Conservation (phyloP, 2,113 vertebrate genomes). For the Calonectris borealis region DNA sequence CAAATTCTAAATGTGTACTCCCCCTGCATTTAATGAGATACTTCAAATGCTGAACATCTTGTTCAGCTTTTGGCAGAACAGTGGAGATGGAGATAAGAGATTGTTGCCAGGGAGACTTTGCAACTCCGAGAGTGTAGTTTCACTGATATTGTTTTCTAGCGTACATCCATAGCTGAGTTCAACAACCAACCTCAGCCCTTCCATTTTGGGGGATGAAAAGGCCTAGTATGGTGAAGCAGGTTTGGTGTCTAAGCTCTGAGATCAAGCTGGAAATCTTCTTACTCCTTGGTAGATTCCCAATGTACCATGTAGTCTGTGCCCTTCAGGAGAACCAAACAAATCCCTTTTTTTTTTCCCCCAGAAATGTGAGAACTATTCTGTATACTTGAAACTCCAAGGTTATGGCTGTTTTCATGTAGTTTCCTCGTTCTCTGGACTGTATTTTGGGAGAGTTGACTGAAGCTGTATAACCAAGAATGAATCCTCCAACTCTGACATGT, state of each 20-base stretch:
- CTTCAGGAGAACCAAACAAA: background rate
- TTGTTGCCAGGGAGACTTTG: background rate
- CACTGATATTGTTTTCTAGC: background rate
- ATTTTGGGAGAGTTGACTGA: background rate
- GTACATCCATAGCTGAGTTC: background rate
- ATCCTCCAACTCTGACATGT: background rate
- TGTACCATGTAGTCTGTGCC: rapidly evolving
- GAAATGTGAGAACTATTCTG: background rate
- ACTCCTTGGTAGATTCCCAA: background rate
- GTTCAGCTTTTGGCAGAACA: background rate
- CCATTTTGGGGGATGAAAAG: background rate
- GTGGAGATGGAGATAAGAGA: background rate
- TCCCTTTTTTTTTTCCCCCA: rapidly evolving
- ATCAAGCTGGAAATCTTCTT: background rate
- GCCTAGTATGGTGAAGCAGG: background rate
- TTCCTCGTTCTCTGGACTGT: background rate
- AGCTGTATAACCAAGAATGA: background rate
- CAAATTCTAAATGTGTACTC: background rate
- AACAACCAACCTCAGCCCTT: background rate
- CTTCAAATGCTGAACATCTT: background rate
- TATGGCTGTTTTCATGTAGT: background rate
- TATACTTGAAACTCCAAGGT: background rate
- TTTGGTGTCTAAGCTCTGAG: background rate
- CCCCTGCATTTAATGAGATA: background rate
- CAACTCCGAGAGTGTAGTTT: background rate